phyloP scores from a whole-genome alignment of 2,888 invertebrate species.

The Anticlea derivata region DNA sequence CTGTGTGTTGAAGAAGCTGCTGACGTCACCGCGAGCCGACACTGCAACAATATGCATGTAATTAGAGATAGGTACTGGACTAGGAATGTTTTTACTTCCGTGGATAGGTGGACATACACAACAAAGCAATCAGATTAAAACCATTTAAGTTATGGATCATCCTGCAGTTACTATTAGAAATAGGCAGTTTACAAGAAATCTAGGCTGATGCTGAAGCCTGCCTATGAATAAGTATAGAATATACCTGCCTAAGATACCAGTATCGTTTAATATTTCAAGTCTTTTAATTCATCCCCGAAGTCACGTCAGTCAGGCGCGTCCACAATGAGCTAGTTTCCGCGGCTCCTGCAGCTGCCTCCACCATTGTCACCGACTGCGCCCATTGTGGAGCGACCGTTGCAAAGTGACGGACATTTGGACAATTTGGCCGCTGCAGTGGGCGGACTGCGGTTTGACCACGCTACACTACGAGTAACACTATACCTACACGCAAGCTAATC shows the following conservation, averaged over 20 bases:
- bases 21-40: constrained; percentile 78
- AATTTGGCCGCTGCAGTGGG: constrained; percentile 9
- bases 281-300: constrained; percentile 9
- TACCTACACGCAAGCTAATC: constrained; percentile 3
- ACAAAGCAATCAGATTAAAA: background rate
- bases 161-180: too few species aligned
- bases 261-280: constrained; percentile 15
- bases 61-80: constrained; percentile 42
- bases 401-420: constrained; percentile 19
- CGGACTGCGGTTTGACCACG: constrained; percentile 14
- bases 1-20: constrained; percentile 78
- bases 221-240: too few species aligned
- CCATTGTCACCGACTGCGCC: constrained; percentile 28
- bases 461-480: constrained; percentile 1
- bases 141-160: too few species aligned
- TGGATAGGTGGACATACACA: background rate
- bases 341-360: constrained; percentile 39
- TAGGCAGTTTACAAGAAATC: too few species aligned
- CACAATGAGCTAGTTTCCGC: constrained; percentile 11
- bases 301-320: constrained; percentile 9
- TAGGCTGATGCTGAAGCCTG: too few species aligned
- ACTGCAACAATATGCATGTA: constrained; percentile 69
- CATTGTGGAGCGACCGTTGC: constrained; percentile 46
- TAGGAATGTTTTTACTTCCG: constrained; percentile 11
- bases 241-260: background rate